phyloP scores from a whole-genome alignment of 2,888 invertebrate genomes.

The Drosophila cognata region DNA sequence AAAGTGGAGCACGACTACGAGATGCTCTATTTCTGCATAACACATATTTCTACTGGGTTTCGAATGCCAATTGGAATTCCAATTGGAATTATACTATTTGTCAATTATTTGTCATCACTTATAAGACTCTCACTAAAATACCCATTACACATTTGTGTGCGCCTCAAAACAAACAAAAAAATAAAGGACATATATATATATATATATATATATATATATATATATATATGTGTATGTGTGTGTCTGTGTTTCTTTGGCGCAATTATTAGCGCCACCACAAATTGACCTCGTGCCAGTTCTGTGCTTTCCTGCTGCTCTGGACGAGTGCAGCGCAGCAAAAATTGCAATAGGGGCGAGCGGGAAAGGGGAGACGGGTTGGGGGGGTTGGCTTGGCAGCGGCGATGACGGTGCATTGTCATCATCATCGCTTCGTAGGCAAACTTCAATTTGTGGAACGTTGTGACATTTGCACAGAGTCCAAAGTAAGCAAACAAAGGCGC shows the following conservation, averaged over 20 bases:
- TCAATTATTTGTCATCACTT: background rate
- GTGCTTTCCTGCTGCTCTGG: background rate
- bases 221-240: no score
- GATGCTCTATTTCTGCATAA: constrained; percentile 5
- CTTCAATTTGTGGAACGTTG: constrained; percentile 63
- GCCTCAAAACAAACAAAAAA: background rate
- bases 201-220: no score
- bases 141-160: background rate
- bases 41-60: background rate
- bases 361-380: background rate
- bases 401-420: constrained; percentile 49
- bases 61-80: background rate
- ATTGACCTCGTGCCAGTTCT: constrained; percentile 72
- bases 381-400: constrained; percentile 2
- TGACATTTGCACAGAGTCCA: constrained; percentile 60
- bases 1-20: background rate
- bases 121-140: background rate
- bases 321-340: constrained; percentile 31
- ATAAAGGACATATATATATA: background rate
- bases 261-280: constrained; percentile 69
- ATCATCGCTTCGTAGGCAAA: constrained; percentile 19
- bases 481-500: constrained; percentile 43
- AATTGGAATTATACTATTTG: background rate
- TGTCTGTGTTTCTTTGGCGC: constrained; percentile 17
- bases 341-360: background rate